Evolutionary conservation across 2,797 vertebrate species (phyloP).

Genomic region (Myotis pilosus): DNA sequence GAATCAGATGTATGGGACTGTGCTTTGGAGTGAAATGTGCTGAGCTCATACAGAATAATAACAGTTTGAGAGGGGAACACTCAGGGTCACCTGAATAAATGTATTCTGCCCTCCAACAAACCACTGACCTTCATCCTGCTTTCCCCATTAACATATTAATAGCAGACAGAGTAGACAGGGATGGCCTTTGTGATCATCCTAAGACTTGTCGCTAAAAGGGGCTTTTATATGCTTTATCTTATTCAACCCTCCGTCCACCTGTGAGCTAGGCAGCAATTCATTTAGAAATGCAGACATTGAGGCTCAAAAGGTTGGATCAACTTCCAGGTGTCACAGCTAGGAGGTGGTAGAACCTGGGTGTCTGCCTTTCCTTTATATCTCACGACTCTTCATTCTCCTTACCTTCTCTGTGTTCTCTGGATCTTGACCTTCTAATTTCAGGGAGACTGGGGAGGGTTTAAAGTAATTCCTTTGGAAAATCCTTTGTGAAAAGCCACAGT

Average conservation of each 20-base stretch:
- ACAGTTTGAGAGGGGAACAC: background rate
- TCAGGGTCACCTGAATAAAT: conserved; percentile 1
- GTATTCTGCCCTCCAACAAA: background rate
- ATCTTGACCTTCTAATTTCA: background rate
- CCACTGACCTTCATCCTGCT: background rate
- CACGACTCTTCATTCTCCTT: background rate
- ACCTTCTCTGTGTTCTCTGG: background rate
- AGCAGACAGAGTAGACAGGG: background rate
- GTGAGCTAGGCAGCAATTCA: background rate
- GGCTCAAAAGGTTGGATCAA: background rate
- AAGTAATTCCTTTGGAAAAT: background rate
- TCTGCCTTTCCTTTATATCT: background rate
- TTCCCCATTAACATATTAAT: background rate
- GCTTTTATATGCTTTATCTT: background rate
- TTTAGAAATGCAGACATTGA: background rate
- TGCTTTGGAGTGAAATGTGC: background rate
- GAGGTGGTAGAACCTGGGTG: background rate
- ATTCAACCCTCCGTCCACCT: background rate
- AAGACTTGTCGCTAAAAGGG: background rate
- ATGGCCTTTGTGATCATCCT: no score
- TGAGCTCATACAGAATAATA: background rate
- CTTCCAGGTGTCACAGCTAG: background rate
- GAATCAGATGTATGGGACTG: background rate
- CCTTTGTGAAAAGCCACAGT: background rate
- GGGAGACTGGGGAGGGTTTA: background rate